Evolutionary conservation across 2,113 vertebrate genomes (phyloP), one percentile per base, ranked within the genome.

Genomic region (Toxotes jaculatrix): DNA sequence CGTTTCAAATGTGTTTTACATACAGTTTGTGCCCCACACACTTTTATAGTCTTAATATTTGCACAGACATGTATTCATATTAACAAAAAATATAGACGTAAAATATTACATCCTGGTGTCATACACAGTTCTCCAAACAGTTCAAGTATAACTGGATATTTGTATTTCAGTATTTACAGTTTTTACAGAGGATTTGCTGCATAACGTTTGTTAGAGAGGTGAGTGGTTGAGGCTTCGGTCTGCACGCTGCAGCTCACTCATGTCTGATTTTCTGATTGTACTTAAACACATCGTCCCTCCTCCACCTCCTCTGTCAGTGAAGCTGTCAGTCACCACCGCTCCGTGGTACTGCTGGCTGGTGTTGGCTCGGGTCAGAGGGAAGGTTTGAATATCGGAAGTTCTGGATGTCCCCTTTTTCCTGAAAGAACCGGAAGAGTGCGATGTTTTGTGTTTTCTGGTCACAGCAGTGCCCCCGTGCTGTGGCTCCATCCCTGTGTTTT

Each of bases 121-220:
- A 45, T 75, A 90, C 81, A 87, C 59, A 55, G 32, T 49, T 83
- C 85, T 87, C 72, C 53, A 32, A 88, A 87, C 60, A 45, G 53
- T 92, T 93, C 83, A 90, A 89, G 85, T 90, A 74, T 87, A 56
- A 38, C 56, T 86, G 79, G 81, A 85, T 57, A 23, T 77, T 27
- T 74, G 36, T 61, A 32, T 74, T n/a, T 74, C 36, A 47, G 11
- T 84, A 71, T 89, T 71, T 82, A 84, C 84, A 89, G 57, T 45
- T 60, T 88, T 77, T 73, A 76, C 69, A 69, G 19, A 64, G 43
- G 12, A 63, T 87, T 72, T 34, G 62, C 64, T 74, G 84, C 47
- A 74, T 86, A 4, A 74, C 32, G 80, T 73, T 40, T 42, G 63
- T 67, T 47, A 32, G 63, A 64, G 19, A 27, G 12, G 65, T 19